These are phyloP conservation scores for Thomomys bottae DNA, from an alignment of 2,113 vertebrate species.

Conservation along the genomic window DNA sequence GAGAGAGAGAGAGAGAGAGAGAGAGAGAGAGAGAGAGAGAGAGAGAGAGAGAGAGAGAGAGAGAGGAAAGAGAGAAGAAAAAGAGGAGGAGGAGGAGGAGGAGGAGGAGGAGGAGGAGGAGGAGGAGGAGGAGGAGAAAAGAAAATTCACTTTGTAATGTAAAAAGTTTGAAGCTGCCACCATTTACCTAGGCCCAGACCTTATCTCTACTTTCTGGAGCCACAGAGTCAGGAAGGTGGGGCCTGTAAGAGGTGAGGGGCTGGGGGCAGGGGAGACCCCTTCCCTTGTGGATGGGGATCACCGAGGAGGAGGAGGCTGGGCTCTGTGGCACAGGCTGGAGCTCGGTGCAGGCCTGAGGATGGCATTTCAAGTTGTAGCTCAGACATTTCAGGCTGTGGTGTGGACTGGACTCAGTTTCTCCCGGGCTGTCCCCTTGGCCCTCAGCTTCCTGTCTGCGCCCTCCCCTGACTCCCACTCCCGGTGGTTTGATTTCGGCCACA, in stretches of 20 bases:
- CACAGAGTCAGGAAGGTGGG: not conserved
- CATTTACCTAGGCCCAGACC: conserved; percentile 13
- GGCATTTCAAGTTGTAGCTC: not conserved
- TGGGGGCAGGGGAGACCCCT: no score
- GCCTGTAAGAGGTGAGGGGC: no score
- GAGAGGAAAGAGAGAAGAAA: no score
- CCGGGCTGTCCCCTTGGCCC: no score
- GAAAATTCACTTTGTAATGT: conserved; percentile 74
- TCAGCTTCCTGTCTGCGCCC: not conserved
- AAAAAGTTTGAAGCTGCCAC: conserved; percentile 64
- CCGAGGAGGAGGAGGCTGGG: not conserved
- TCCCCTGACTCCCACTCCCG: fast-evolving
- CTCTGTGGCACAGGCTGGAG: not conserved
- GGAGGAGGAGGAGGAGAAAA: no score
- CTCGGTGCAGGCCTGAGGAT: not conserved
- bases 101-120: no score
- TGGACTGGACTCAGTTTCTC: no score
- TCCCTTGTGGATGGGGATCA: no score
- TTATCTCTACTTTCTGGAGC: not conserved
- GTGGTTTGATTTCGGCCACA: not conserved
- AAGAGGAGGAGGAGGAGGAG: no score
- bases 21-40: no score
- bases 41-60: no score
- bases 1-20: not conserved
- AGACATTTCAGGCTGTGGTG: not conserved